Evolutionary conservation across 1,140 invertebrate species (phyloP).

Genomic region (Lordiphosa stackelbergi): DNA sequence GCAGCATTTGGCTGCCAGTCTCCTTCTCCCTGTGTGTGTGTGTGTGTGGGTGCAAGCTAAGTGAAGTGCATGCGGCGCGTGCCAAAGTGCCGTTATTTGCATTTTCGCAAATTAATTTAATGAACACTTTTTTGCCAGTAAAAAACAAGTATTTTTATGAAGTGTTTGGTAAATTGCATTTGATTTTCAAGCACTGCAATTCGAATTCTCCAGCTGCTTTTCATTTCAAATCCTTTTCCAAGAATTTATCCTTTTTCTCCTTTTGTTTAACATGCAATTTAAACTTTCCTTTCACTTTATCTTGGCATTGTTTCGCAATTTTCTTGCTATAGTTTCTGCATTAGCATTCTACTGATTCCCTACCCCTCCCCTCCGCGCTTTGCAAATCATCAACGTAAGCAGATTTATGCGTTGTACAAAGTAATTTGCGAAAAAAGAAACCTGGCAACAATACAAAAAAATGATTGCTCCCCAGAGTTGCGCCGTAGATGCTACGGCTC

Average conservation of each 20-base stretch:
- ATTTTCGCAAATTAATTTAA: conserved; percentile 75
- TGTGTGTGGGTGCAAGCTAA: conserved; percentile 24
- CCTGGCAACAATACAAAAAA: conserved; percentile 38
- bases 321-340: conserved; percentile 4
- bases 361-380: conserved; percentile 4
- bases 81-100: conserved; percentile 72
- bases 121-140: conserved; percentile 64
- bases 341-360: background rate
- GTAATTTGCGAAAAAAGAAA: conserved; percentile 21
- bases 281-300: background rate
- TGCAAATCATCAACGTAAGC: conserved; percentile 45
- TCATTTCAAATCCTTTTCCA: background rate
- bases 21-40: background rate
- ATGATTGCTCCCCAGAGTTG: conserved; percentile 36
- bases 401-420: conserved; percentile 46
- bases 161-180: conserved; percentile 50
- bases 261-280: conserved; percentile 5
- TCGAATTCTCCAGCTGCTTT: conserved; percentile 7
- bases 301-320: conserved; percentile 24
- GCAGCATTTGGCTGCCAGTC: conserved; percentile 66
- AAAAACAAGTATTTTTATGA: conserved; percentile 31
- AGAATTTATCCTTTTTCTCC: conserved; percentile 11
- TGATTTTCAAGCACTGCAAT: conserved; percentile 24
- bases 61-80: conserved; percentile 49
- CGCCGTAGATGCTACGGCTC: background rate